phyloP scores from a whole-genome alignment of 2,888 invertebrate genomes.

The Scotopteryx bipunctaria region DNA sequence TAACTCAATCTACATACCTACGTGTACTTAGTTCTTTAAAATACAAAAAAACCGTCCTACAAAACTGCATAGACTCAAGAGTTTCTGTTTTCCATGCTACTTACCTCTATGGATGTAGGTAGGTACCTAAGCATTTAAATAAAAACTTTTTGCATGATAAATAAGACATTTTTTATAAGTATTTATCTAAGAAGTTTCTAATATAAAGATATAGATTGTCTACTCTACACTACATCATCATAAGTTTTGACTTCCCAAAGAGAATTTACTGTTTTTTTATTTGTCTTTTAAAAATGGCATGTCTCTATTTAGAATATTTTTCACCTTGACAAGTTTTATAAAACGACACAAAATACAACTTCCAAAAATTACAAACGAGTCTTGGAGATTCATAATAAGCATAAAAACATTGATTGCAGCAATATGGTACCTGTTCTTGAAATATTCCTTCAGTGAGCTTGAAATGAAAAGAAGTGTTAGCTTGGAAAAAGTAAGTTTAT shows the following conservation, averaged over 20 bases:
- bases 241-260: not conserved
- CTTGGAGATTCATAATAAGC: slow-evolving; percentile 58
- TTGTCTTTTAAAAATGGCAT: slow-evolving; percentile 37
- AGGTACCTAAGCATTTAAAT: too few species aligned
- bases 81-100: too few species aligned
- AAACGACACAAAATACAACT: slow-evolving; percentile 57
- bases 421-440: slow-evolving; percentile 66
- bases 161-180: too few species aligned
- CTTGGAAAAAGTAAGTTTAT: slow-evolving; percentile 63
- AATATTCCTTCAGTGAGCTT: slow-evolving; percentile 64
- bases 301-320: slow-evolving; percentile 59
- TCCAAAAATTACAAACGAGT: slow-evolving; percentile 67
- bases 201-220: too few species aligned
- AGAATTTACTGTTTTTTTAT: not conserved
- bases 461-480: slow-evolving; percentile 75
- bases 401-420: slow-evolving; percentile 59
- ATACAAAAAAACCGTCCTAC: too few species aligned
- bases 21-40: too few species aligned
- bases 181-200: too few species aligned
- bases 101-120: too few species aligned
- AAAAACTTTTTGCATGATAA: slow-evolving; percentile 2
- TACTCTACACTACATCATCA: too few species aligned
- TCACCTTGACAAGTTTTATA: slow-evolving; percentile 55
- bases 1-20: too few species aligned
- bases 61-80: too few species aligned